Conservation (phyloP, 2,888 invertebrate genomes). For the Bombylius major region DNA sequence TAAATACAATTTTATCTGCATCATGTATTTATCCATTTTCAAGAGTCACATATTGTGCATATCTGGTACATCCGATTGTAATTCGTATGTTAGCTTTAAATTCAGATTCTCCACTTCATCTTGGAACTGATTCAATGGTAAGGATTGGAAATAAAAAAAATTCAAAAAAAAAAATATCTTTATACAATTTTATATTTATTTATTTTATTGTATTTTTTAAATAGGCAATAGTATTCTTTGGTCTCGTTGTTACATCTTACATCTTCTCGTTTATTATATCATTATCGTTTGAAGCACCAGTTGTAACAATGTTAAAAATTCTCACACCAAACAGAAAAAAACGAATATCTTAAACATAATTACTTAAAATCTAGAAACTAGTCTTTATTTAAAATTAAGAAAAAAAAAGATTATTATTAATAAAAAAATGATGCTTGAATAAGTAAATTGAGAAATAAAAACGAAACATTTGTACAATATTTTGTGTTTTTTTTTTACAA, state of each 20-base stretch:
- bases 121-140: constrained; percentile 66
- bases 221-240: constrained; percentile 66
- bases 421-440: no score
- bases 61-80: constrained; percentile 71
- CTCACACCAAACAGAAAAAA: constrained; percentile 43
- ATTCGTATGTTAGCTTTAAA: constrained; percentile 69
- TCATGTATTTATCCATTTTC: constrained; percentile 73
- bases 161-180: no score
- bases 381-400: no score
- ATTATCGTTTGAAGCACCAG: constrained; percentile 71
- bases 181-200: not conserved
- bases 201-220: constrained; percentile 15
- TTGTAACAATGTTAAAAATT: constrained; percentile 71
- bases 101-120: constrained; percentile 68
- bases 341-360: constrained; percentile 24
- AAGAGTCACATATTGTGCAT: constrained; percentile 76
- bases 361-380: no score
- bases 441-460: no score
- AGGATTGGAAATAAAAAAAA: constrained; percentile 18
- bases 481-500: no score
- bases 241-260: constrained; percentile 69
- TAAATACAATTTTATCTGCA: constrained; percentile 58
- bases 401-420: no score
- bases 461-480: no score
- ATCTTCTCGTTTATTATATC: constrained; percentile 65